These are phyloP conservation scores for Drosophila sp. DNA, from an alignment of 1,140 invertebrate species.

Conservation along the genomic window DNA sequence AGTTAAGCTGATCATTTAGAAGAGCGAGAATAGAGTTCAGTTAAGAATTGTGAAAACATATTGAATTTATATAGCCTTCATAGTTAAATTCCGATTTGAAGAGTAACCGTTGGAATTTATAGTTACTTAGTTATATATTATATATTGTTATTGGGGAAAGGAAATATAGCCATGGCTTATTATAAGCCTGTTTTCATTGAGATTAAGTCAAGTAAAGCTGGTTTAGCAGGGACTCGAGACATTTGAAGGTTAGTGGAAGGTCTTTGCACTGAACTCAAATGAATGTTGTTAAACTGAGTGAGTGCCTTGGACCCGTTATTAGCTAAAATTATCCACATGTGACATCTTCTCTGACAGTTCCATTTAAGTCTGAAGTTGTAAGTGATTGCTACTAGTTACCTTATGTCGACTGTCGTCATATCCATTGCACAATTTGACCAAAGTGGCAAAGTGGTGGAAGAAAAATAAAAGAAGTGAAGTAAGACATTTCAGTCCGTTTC, in stretches of 20 bases:
- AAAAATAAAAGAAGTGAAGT: background rate
- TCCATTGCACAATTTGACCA: conserved; percentile 71
- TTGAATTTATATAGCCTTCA: too few species aligned
- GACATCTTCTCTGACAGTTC: conserved; percentile 24
- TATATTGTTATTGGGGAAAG: background rate
- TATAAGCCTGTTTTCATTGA: conserved; percentile 7
- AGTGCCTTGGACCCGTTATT: background rate
- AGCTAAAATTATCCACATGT: conserved; percentile 10
- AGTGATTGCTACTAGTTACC: conserved; percentile 15
- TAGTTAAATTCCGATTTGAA: too few species aligned
- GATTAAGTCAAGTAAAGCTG: background rate
- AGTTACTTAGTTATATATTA: background rate
- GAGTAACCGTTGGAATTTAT: background rate
- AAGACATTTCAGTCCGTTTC: conserved; percentile 59
- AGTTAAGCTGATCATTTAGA: too few species aligned
- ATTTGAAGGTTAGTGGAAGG: conserved; percentile 4
- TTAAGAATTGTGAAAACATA: too few species aligned
- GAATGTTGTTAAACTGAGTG: background rate
- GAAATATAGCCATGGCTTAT: background rate
- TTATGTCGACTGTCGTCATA: conserved; percentile 49
- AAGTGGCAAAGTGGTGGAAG: conserved; percentile 17
- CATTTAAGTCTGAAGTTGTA: conserved; percentile 16
- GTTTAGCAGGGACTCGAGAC: background rate
- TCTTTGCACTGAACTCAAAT: background rate
- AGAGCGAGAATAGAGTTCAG: too few species aligned